These are phyloP conservation scores for Campoletis sonorensis DNA, from an alignment of 1,140 invertebrate genomes.

Conservation along the genomic window DNA sequence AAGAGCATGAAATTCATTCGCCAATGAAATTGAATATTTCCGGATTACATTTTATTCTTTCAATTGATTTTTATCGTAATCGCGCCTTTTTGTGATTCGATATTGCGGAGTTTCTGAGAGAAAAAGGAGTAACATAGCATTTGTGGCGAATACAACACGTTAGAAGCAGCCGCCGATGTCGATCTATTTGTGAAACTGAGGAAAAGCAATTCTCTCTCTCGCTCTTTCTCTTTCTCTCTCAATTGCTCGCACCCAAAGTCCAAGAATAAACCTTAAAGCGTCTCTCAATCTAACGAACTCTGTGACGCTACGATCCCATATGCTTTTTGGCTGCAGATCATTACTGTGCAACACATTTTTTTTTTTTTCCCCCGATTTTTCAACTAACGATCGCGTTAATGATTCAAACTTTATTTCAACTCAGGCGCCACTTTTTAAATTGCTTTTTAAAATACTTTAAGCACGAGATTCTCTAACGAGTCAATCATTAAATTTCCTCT, in stretches of 20 bases:
- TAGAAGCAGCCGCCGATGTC: slow-evolving; percentile 45
- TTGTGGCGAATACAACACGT: neutral
- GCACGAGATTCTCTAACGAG: too few relatives aligned
- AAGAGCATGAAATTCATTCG: too few relatives aligned
- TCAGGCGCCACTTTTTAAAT: too few relatives aligned
- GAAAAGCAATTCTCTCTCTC: slow-evolving; percentile 54
- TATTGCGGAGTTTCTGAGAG: neutral
- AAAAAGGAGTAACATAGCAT: neutral
- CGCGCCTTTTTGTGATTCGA: neutral
- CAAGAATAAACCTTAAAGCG: slow-evolving; percentile 39
- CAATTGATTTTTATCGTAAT: neutral
- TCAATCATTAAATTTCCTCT: too few relatives aligned
- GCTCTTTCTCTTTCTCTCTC: slow-evolving; percentile 22
- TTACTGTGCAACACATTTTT: neutral
- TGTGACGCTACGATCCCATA: slow-evolving; percentile 23
- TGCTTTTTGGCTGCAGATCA: slow-evolving; percentile 17
- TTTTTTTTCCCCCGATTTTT: too few relatives aligned
- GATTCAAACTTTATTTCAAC: neutral
- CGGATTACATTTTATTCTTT: too few relatives aligned
- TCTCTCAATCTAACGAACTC: slow-evolving; percentile 25
- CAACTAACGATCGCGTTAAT: neutral
- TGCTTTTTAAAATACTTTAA: too few relatives aligned
- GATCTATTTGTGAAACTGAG: slow-evolving; percentile 58
- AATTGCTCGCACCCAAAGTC: slow-evolving; percentile 26
- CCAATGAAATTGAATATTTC: too few relatives aligned